Evolutionary conservation across 2,888 invertebrate species (phyloP).

Genomic region (Caenorhabditis afra): DNA sequence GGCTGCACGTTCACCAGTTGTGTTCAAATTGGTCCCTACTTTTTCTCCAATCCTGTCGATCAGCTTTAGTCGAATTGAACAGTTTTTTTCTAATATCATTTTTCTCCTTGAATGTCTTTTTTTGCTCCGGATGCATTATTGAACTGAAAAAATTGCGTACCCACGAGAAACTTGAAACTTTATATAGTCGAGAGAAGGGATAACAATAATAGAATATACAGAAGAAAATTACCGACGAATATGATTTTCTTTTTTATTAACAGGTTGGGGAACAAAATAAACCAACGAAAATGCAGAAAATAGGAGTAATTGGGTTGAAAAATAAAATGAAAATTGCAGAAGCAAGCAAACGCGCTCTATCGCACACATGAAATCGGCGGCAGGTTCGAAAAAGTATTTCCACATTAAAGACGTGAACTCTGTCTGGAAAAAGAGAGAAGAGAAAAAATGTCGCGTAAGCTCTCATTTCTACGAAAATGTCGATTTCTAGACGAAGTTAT

Average conservation of each 20-base stretch:
- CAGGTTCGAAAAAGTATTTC: slow-evolving; percentile 7
- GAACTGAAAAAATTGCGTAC: too few relatives aligned
- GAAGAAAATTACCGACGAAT: too few relatives aligned
- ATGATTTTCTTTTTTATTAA: too few relatives aligned
- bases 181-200: too few relatives aligned
- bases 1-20: too few relatives aligned
- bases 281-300: background rate
- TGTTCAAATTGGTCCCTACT: slow-evolving; percentile 3
- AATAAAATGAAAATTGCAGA: slow-evolving; percentile 9
- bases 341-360: slow-evolving; percentile 1
- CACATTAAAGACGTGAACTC: background rate
- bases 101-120: slow-evolving; percentile 55
- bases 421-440: background rate
- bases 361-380: slow-evolving; percentile 4
- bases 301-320: background rate
- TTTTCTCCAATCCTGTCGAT: slow-evolving; percentile 54
- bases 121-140: slow-evolving; percentile 55
- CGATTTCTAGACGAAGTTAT: slow-evolving; percentile 41
- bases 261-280: too few relatives aligned
- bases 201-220: background rate
- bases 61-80: slow-evolving; percentile 58
- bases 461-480: slow-evolving; percentile 37
- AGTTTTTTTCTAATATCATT: slow-evolving; percentile 54
- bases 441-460: too few relatives aligned
- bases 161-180: too few relatives aligned